phyloP scores from a whole-genome alignment of 2,888 invertebrate genomes.

The Netelia virgata region DNA sequence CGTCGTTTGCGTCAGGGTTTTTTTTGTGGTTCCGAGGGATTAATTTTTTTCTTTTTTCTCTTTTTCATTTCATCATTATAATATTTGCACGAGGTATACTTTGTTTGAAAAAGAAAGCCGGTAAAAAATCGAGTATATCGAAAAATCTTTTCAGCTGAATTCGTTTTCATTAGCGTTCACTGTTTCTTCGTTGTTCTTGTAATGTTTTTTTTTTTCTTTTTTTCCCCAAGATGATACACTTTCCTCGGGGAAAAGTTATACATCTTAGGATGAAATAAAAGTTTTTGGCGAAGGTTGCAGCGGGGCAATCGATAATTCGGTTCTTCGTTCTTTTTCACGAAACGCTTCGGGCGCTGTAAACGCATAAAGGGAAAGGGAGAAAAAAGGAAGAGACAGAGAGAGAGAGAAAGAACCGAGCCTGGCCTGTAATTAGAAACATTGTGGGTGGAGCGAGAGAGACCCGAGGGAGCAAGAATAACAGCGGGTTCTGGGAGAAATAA shows the following conservation, averaged over 20 bases:
- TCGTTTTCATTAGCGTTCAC: slow-evolving; percentile 34
- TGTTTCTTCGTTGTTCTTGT: slow-evolving; percentile 9
- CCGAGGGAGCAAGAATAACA: slow-evolving; percentile 70
- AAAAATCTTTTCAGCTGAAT: slow-evolving; percentile 6
- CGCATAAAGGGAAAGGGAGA: slow-evolving; percentile 53
- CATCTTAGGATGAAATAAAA: slow-evolving; percentile 48
- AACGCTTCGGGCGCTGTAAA: slow-evolving; percentile 52
- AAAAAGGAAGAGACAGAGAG: slow-evolving; percentile 40
- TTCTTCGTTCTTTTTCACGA: slow-evolving; percentile 52
- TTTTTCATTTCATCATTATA: too few species aligned
- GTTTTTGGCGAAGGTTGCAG: slow-evolving; percentile 48
- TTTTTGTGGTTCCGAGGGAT: too few species aligned
- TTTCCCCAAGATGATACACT: background rate
- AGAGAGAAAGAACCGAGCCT: slow-evolving; percentile 57
- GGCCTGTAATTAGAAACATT: slow-evolving; percentile 74
- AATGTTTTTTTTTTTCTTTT: background rate
- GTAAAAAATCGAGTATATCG: background rate
- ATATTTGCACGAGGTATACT: too few species aligned
- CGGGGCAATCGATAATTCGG: slow-evolving; percentile 64
- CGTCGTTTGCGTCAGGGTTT: background rate
- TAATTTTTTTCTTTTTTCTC: too few species aligned
- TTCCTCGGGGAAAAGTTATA: slow-evolving; percentile 42
- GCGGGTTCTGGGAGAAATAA: slow-evolving; percentile 69
- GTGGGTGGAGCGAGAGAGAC: slow-evolving; percentile 70
- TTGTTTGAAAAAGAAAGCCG: too few species aligned